Evolutionary conservation across 2,888 invertebrate species (phyloP).

Genomic region (Omphaloscelis lunosa): DNA sequence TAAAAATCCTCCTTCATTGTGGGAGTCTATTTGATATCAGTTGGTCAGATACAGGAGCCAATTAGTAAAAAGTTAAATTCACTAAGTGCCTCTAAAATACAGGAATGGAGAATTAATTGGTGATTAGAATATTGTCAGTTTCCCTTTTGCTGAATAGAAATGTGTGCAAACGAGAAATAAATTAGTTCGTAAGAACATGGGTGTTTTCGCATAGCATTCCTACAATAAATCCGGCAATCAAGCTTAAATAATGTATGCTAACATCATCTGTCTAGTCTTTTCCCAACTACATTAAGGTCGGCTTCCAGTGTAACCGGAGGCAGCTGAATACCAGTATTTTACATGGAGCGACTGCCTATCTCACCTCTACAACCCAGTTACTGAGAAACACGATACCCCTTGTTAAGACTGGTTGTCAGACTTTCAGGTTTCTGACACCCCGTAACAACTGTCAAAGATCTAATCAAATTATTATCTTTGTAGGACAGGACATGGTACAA

Average conservation of each 20-base stretch:
- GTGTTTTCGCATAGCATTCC: too few relatives aligned
- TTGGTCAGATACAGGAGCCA: not conserved
- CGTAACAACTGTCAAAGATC: too few relatives aligned
- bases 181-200: not conserved
- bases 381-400: too few relatives aligned
- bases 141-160: not conserved
- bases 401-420: too few relatives aligned
- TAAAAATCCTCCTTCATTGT: not conserved
- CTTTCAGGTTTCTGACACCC: too few relatives aligned
- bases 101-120: constrained; percentile 3
- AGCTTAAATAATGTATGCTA: not conserved
- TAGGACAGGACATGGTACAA: not conserved
- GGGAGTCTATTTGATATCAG: not conserved
- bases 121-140: not conserved
- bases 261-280: not conserved
- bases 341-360: too few relatives aligned
- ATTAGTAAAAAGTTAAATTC: not conserved
- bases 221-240: not conserved
- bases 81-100: not conserved
- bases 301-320: too few relatives aligned
- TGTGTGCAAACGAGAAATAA: not conserved
- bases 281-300: too few relatives aligned
- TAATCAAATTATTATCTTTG: not conserved
- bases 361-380: too few relatives aligned
- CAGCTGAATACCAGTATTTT: not conserved